Percentiles rank a stretch among this genome's conserved stretches.
Conservation (phyloP, 1,140 invertebrate species). For the Archegozetes longisetosus region DNA sequence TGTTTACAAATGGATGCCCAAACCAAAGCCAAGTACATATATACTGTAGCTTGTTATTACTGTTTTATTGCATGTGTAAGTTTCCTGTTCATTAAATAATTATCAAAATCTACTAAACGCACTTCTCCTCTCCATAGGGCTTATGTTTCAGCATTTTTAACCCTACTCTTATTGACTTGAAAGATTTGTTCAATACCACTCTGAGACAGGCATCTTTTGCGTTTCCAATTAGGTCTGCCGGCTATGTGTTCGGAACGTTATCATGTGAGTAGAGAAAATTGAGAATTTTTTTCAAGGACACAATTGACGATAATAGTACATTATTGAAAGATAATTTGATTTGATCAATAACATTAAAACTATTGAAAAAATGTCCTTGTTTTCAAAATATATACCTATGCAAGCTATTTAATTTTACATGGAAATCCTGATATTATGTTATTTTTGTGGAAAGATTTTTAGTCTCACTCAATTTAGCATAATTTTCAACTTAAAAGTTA, state of each 20-base stretch:
- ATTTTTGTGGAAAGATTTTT: no score
- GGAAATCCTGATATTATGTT: no score
- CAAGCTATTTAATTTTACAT: no score
- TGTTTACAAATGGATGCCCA: no score
- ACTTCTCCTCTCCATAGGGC: background rate
- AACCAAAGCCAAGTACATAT: background rate
- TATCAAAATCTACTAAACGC: background rate
- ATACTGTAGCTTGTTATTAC: constrained; percentile 3
- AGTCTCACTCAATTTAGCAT: no score
- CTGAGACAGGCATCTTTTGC: background rate
- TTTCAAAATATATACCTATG: no score
- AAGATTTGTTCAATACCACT: background rate
- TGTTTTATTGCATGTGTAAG: constrained; percentile 8
- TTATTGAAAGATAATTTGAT: constrained; percentile 4
- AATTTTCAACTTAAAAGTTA: no score
- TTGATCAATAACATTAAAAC: background rate
- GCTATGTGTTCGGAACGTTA: background rate
- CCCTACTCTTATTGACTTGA: constrained; percentile 7
- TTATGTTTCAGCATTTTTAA: constrained; percentile 11
- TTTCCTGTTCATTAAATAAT: background rate
- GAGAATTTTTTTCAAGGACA: no score
- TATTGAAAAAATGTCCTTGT: no score
- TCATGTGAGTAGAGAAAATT: constrained; percentile 11
- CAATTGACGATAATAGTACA: background rate
- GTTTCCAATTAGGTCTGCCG: constrained; percentile 4